Percentiles rank a stretch among this genome's conserved stretches.
Conservation (phyloP, 37 sponge, comb jelly and placozoan species). For the Ephydatia muelleri region DNA sequence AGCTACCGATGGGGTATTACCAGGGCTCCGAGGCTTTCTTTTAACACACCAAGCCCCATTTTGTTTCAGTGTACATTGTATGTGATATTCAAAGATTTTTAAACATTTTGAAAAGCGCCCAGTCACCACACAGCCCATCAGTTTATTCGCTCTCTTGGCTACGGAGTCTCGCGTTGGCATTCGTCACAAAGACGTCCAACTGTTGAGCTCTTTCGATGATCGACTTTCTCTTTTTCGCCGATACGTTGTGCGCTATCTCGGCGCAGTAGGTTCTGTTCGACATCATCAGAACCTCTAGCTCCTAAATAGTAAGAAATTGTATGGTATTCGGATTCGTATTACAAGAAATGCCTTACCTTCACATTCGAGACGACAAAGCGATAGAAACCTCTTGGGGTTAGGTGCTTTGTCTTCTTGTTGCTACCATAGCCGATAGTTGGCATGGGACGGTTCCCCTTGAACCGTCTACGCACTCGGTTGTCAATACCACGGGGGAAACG, state of each 20-base stretch:
- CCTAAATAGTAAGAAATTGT: constrained; percentile 33
- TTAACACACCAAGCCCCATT: background rate
- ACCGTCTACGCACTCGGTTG: constrained; percentile 91
- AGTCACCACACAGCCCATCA: background rate
- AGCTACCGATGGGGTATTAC: constrained; percentile 35
- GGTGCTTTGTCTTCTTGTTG: constrained; percentile 93
- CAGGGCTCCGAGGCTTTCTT: constrained; percentile 27
- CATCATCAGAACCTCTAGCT: constrained; percentile 97
- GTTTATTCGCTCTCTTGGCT: constrained; percentile 90
- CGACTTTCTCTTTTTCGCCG: constrained; percentile 85
- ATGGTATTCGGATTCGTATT: background rate
- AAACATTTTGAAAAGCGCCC: background rate
- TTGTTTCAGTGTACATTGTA: background rate
- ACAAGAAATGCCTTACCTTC: constrained; percentile 50
- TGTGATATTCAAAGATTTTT: background rate
- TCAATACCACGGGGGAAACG: constrained; percentile 99
- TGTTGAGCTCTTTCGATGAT: constrained; percentile 94
- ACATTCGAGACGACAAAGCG: constrained; percentile 94
- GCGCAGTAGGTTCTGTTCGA: constrained; percentile 91
- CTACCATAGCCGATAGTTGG: constrained; percentile 96
- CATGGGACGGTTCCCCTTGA: constrained; percentile 91
- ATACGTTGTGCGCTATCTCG: constrained; percentile 95
- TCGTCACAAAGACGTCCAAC: constrained; percentile 86
- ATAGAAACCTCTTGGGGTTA: constrained; percentile 83
- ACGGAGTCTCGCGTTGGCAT: constrained; percentile 85